These are phyloP conservation scores for Acropora tenuis DNA, from an alignment of 64 coral and sea anemone genomes.

Conservation along the genomic window DNA sequence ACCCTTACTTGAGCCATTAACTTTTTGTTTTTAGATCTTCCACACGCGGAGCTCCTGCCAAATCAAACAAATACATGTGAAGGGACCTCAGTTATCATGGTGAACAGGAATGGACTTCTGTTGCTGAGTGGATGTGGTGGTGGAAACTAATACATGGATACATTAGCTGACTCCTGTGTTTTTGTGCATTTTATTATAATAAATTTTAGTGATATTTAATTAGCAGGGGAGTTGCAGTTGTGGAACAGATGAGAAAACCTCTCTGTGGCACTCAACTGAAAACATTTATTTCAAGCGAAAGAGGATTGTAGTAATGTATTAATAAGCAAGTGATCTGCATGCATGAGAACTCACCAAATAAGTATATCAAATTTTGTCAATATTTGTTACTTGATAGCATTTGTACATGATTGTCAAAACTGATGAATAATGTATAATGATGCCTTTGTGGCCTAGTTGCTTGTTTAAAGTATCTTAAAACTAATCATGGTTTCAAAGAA, in stretches of 20 bases:
- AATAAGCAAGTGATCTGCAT: background rate
- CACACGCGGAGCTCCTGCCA: background rate
- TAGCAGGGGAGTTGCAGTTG: background rate
- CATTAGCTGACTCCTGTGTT: too few relatives aligned
- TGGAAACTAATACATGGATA: background rate
- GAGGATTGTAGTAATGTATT: background rate
- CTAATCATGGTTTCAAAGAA: too few relatives aligned
- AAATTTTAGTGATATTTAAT: background rate
- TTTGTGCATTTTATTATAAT: background rate
- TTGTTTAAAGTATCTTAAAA: too few relatives aligned
- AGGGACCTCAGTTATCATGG: background rate
- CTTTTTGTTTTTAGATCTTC: slow-evolving; percentile 9
- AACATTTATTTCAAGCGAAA: background rate
- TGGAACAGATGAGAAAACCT: background rate
- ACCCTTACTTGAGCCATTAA: background rate
- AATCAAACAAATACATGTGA: slow-evolving; percentile 10
- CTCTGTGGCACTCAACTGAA: background rate
- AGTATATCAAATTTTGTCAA: background rate
- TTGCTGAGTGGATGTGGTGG: background rate
- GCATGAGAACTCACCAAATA: background rate
- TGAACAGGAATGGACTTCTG: background rate
- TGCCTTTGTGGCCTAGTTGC: too few relatives aligned
- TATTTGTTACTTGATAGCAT: too few relatives aligned
- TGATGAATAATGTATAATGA: too few relatives aligned
- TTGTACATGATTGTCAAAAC: too few relatives aligned